Conservation (phyloP, 2,888 invertebrate genomes). For the Sympetrum striolatum region DNA sequence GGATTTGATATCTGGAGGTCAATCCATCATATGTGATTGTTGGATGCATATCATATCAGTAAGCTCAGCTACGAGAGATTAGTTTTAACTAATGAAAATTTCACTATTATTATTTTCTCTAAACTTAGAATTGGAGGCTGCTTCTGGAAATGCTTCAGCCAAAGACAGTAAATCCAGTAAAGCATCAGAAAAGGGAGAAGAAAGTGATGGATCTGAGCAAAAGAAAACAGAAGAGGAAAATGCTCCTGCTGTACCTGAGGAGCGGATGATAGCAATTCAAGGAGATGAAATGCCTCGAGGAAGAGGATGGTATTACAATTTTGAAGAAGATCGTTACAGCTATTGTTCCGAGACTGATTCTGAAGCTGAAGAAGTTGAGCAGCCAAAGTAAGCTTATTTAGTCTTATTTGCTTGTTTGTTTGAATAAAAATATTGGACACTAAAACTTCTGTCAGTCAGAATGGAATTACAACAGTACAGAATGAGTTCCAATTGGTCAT, state of each 20-base stretch:
- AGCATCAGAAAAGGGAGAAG: slow-evolving; percentile 24
- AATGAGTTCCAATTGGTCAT: too few relatives aligned
- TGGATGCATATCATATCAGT: too few relatives aligned
- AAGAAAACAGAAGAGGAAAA: neutral
- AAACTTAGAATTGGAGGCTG: neutral
- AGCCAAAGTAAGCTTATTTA: neutral
- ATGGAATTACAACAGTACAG: too few relatives aligned
- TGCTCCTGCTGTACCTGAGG: slow-evolving; percentile 15
- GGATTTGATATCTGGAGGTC: too few relatives aligned
- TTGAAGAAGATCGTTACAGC: slow-evolving; percentile 53
- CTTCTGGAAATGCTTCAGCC: slow-evolving; percentile 1
- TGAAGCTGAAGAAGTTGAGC: slow-evolving; percentile 44
- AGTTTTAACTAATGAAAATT: too few relatives aligned
- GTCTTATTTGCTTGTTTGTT: too few relatives aligned
- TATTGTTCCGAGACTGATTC: slow-evolving; percentile 51
- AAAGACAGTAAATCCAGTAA: slow-evolving; percentile 5
- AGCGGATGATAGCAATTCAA: slow-evolving; percentile 45
- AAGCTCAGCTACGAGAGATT: too few relatives aligned
- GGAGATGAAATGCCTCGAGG: slow-evolving; percentile 38
- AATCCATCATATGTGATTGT: too few relatives aligned
- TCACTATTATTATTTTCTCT: too few relatives aligned
- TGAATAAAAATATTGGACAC: too few relatives aligned
- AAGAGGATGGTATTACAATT: slow-evolving; percentile 52
- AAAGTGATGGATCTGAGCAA: neutral
- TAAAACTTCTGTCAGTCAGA: too few relatives aligned